Conservation (phyloP, 1,140 invertebrate species). For the Papilio polytes region DNA sequence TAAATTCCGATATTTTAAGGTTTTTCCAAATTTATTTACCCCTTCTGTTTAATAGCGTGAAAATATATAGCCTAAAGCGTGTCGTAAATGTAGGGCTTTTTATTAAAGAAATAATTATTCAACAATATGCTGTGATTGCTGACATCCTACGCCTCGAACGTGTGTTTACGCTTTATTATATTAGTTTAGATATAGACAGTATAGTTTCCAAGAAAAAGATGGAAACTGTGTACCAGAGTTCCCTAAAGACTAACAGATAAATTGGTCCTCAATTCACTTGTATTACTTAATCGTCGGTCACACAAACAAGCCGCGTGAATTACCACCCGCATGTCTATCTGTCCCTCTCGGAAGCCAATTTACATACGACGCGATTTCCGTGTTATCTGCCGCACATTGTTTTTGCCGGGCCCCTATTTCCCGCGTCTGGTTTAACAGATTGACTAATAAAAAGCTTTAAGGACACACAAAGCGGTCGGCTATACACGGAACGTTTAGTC, state of each 20-base stretch:
- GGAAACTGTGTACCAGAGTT: slow-evolving; percentile 20
- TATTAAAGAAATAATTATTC: too few relatives aligned
- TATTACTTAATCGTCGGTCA: slow-evolving; percentile 53
- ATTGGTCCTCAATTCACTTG: slow-evolving; percentile 64
- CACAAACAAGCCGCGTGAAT: slow-evolving; percentile 48
- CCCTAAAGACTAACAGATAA: slow-evolving; percentile 59
- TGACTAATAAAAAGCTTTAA: background rate
- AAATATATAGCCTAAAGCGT: too few relatives aligned
- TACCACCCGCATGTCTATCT: slow-evolving; percentile 62
- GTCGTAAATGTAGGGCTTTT: too few relatives aligned
- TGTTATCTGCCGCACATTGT: slow-evolving; percentile 14
- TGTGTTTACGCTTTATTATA: too few relatives aligned
- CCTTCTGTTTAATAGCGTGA: too few relatives aligned
- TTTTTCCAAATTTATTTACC: too few relatives aligned
- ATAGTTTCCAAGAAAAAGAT: background rate
- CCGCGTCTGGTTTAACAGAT: background rate
- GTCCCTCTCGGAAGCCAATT: slow-evolving; percentile 62
- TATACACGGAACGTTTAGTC: too few relatives aligned
- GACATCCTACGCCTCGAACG: too few relatives aligned
- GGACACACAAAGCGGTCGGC: background rate
- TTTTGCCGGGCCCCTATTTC: slow-evolving; percentile 23
- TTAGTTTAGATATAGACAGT: too few relatives aligned
- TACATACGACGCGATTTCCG: slow-evolving; percentile 52
- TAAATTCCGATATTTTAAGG: too few relatives aligned
- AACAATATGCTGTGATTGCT: too few relatives aligned